A percentile compares a stretch with the other conserved stretches of the same genome.
Conservation (phyloP, 2,888 invertebrate genomes). For the Drosophila paracracens region DNA sequence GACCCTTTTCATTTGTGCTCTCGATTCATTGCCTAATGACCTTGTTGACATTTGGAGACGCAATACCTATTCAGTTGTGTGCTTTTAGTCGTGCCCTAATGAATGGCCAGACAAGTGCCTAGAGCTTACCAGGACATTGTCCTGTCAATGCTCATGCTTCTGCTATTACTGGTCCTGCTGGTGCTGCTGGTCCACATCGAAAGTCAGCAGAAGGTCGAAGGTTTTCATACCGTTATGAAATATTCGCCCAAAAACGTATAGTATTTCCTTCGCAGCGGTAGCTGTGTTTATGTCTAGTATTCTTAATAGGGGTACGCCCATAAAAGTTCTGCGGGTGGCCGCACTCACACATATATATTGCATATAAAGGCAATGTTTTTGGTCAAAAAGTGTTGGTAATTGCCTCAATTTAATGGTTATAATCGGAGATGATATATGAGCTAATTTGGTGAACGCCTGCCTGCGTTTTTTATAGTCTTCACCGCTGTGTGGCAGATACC, state of each 20-base stretch:
- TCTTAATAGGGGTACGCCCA: neutral
- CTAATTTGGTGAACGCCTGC: constrained; percentile 5
- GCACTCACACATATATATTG: constrained; percentile 32
- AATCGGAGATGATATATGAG: constrained; percentile 35
- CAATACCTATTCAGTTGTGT: constrained; percentile 45
- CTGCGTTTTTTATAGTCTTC: constrained; percentile 9
- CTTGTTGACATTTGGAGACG: constrained; percentile 61
- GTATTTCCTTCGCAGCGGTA: constrained; percentile 6
- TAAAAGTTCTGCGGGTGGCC: constrained; percentile 39
- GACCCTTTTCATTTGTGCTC: constrained; percentile 20
- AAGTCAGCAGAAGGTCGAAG: constrained; percentile 53
- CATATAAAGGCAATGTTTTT: constrained; percentile 24
- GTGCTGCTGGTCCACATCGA: constrained; percentile 4
- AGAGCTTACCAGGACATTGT: constrained; percentile 23
- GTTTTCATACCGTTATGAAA: constrained; percentile 5
- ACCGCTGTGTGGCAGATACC: constrained; percentile 2
- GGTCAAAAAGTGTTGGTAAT: constrained; percentile 50
- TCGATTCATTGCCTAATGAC: constrained; percentile 28
- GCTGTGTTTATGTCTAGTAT: neutral
- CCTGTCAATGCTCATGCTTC: constrained; percentile 1
- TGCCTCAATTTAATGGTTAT: constrained; percentile 42
- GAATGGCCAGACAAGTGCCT: constrained; percentile 57
- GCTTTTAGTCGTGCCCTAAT: constrained; percentile 47
- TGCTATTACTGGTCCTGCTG: neutral
- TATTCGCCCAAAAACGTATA: constrained; percentile 4